Percentiles rank a stretch among this genome's conserved stretches.
phyloP scores from a whole-genome alignment of 2,113 vertebrate genomes.

The Delphinus delphis region DNA sequence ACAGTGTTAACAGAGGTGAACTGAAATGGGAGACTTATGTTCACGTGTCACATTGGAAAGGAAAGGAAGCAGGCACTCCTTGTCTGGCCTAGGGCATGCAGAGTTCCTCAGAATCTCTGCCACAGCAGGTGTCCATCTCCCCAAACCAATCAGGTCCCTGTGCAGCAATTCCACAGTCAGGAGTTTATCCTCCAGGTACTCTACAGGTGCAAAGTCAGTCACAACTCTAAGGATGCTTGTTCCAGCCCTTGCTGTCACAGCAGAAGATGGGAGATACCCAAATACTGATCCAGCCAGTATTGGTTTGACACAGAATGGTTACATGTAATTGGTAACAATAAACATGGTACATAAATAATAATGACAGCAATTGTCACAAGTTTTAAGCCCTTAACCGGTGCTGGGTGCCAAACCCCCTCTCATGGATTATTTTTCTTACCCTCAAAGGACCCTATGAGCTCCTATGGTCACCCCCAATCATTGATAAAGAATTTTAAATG shows the following conservation, averaged over 20 bases:
- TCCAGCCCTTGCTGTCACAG: not conserved
- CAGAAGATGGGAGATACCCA: not conserved
- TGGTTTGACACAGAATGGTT: not conserved
- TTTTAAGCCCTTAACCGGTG: not conserved
- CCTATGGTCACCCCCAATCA: not conserved
- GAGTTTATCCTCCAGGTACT: not conserved
- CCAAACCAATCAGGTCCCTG: not conserved
- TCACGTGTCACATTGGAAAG: fast-evolving
- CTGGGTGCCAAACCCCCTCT: not conserved
- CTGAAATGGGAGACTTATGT: not conserved
- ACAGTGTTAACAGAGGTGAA: not conserved
- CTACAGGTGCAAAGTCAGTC: no score
- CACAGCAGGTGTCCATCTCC: no score
- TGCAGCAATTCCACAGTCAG: not conserved
- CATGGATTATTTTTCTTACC: not conserved
- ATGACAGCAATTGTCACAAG: not conserved
- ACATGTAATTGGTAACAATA: not conserved
- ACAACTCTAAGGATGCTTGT: not conserved
- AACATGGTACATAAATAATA: not conserved
- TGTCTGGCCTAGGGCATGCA: not conserved
- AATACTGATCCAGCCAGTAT: not conserved
- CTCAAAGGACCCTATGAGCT: not conserved
- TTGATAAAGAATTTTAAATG: not conserved
- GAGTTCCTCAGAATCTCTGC: not conserved
- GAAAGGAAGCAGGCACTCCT: not conserved